phyloP scores from a whole-genome alignment of 2,113 vertebrate species.

The Formicarius rufipectus region DNA sequence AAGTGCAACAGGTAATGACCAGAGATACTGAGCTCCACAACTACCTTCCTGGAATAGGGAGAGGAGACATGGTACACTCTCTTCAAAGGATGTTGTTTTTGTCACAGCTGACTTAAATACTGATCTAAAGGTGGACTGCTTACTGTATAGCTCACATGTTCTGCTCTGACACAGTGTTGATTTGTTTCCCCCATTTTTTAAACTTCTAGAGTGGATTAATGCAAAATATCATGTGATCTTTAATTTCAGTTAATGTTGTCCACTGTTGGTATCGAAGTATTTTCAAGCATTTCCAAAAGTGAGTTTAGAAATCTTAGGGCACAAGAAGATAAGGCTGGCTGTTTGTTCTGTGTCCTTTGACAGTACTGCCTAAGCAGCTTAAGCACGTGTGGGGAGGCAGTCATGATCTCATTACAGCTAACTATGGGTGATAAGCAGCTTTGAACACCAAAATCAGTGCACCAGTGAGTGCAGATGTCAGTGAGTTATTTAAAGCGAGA shows the following conservation, averaged over 20 bases:
- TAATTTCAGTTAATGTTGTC: neutral
- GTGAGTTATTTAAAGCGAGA: slow-evolving; percentile 60
- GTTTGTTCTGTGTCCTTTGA: slow-evolving; percentile 51
- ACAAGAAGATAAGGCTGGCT: neutral
- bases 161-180: neutral
- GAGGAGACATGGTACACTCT: neutral
- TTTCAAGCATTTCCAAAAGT: neutral
- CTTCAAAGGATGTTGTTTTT: neutral
- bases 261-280: neutral
- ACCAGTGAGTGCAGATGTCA: slow-evolving; percentile 23
- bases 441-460: slow-evolving; percentile 36
- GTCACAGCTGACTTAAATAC: neutral
- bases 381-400: slow-evolving; percentile 32
- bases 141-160: neutral
- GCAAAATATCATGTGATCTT: neutral
- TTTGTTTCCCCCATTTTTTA: neutral
- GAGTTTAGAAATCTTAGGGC: neutral
- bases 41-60: neutral
- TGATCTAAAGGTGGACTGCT: neutral
- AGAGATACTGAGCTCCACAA: neutral
- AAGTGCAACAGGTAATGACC: neutral
- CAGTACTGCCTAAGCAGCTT: slow-evolving; percentile 48
- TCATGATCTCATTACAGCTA: slow-evolving; percentile 59
- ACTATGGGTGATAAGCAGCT: slow-evolving; percentile 47
- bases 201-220: neutral